phyloP scores from a whole-genome alignment of 2,888 invertebrate species.

The Rhyacophila evoluta region DNA sequence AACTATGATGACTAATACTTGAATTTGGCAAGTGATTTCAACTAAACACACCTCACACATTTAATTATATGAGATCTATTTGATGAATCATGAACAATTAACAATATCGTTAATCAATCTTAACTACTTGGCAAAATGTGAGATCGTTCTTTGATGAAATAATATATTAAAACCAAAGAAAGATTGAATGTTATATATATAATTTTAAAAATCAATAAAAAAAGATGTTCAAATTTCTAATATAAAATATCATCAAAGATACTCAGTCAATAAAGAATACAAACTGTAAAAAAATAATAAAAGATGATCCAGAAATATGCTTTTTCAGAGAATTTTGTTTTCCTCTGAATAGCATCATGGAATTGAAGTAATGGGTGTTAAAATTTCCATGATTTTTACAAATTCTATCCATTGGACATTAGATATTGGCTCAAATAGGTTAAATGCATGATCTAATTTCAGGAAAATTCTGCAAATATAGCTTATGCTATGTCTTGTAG shows the following conservation, averaged over 20 bases:
- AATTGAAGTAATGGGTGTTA: too few species aligned
- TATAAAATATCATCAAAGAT: background rate
- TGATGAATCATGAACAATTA: background rate
- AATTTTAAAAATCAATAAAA: background rate
- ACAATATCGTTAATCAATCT: background rate
- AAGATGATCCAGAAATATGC: background rate
- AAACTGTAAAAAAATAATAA: background rate
- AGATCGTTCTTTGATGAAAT: conserved; percentile 8
- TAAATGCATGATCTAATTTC: too few species aligned
- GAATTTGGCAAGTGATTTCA: background rate
- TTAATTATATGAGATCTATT: background rate
- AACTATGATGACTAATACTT: background rate
- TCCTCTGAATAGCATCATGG: too few species aligned
- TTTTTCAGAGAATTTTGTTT: too few species aligned
- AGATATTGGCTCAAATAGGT: too few species aligned
- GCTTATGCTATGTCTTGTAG: too few species aligned
- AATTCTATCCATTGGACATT: too few species aligned
- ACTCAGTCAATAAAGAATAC: background rate
- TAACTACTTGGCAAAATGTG: conserved; percentile 16
- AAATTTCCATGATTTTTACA: too few species aligned
- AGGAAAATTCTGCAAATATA: too few species aligned
- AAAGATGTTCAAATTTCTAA: background rate
- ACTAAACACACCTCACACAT: background rate
- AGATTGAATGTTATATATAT: background rate
- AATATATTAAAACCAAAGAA: background rate